These are phyloP conservation scores for Hephaestus fuliginosus DNA, from an alignment of 2,797 vertebrate species.

Conservation along the genomic window DNA sequence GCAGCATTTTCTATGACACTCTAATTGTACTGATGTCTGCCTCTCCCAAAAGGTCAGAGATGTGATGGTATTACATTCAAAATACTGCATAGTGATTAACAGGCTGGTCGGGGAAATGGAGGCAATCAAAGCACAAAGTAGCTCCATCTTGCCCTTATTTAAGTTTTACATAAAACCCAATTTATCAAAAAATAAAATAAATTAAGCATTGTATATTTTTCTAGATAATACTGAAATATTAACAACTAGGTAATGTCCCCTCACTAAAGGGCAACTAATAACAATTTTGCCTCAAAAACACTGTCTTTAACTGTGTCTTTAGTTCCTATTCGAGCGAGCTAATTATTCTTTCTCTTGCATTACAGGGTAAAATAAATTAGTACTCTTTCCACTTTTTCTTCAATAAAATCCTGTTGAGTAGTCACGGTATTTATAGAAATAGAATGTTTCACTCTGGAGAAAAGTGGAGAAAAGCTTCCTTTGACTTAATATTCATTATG, in stretches of 20 bases:
- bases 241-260: not conserved
- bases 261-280: not conserved
- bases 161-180: not conserved
- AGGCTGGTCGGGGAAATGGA: slow-evolving; percentile 68
- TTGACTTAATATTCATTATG: slow-evolving; percentile 77
- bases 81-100: slow-evolving; percentile 88
- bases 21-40: slow-evolving; percentile 90
- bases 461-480: slow-evolving; percentile 62
- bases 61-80: slow-evolving; percentile 87
- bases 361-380: slow-evolving; percentile 41
- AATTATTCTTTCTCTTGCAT: slow-evolving; percentile 39
- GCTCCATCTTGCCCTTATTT: slow-evolving; percentile 43
- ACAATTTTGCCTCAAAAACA: slow-evolving; percentile 12
- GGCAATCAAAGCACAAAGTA: slow-evolving; percentile 63
- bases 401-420: slow-evolving; percentile 46
- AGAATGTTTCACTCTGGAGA: slow-evolving; percentile 62
- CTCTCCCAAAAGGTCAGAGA: slow-evolving; percentile 88
- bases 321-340: slow-evolving; percentile 35
- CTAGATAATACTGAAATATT: not conserved
- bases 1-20: slow-evolving; percentile 82
- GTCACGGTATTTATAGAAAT: slow-evolving; percentile 59
- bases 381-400: slow-evolving; percentile 29
- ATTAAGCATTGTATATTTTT: not conserved
- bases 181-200: not conserved
- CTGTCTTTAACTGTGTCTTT: not conserved